phyloP scores from a whole-genome alignment of 2,797 vertebrate species.

The Hozukius guyotensis region DNA sequence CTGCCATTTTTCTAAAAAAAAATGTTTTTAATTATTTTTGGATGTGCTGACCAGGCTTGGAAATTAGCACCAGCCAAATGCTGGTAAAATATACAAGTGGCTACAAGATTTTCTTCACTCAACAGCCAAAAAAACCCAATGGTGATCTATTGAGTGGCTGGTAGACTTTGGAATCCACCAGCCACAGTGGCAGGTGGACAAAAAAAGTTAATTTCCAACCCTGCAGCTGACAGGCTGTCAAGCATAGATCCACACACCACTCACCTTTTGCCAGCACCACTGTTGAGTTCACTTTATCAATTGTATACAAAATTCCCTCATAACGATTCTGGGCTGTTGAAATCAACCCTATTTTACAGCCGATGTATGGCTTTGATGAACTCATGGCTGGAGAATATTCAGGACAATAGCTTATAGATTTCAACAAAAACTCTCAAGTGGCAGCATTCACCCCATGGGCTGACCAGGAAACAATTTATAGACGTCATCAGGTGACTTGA shows the following conservation, averaged over 20 bases:
- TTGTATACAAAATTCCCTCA: conserved; percentile 94
- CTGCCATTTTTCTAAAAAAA: background rate
- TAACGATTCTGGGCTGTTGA: conserved; percentile 97
- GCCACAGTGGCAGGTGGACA: no score
- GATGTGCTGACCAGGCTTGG: no score
- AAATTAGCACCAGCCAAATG: no score
- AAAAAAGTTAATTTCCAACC: no score
- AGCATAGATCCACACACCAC: background rate
- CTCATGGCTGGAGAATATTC: conserved; percentile 79
- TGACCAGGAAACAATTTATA: conserved; percentile 45
- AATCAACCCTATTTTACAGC: conserved; percentile 91
- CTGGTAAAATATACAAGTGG: no score
- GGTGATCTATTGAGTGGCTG: no score
- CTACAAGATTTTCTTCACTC: no score
- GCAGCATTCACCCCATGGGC: fast-evolving
- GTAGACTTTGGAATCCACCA: no score
- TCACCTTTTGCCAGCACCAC: conserved; percentile 91
- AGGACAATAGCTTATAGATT: background rate
- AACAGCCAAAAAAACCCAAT: no score
- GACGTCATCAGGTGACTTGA: conserved; percentile 36
- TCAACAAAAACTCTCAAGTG: background rate
- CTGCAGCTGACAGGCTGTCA: background rate
- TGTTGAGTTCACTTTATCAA: conserved; percentile 93
- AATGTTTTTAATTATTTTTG: background rate
- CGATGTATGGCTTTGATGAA: conserved; percentile 88